Base-by-base conservation (phyloP, 2,113 vertebrate genomes). In the Pitta sordida region DNA sequence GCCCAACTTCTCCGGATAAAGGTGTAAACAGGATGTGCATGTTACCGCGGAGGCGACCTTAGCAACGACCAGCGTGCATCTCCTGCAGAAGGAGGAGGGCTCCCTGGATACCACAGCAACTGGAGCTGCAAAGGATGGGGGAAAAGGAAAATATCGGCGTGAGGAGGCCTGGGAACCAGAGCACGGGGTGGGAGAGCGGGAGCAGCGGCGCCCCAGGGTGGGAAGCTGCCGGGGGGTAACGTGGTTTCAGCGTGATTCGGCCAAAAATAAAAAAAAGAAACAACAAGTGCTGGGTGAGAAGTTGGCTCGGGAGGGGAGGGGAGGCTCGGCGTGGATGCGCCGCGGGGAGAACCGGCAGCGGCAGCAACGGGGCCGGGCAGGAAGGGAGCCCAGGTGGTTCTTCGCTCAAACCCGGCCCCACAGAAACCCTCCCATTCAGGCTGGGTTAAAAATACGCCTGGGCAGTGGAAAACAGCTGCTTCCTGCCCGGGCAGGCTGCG, bases 31-130 rank as follows among this genome's bases (percentile, higher is more conserved):
- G 96, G 96, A 97, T 88, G 96, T 91, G 93, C 98, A 98, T 98
- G 97, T 98, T 98, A 98, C 96, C 93, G 97, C 94, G 96, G 98
- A 97, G 97, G 97, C 97, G 79, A 97, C 88, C 97, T 96, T 98
- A 97, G 97, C 97, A 98, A 97, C 95, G 74, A 95, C 94, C 79
- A 64, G 95, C 86, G 90, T 96, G 97, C 96, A 95, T 95, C 96
- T 97, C 97, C 97, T 79, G 89, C 95, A 81, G 94, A 73, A 63
- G 94, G 89, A 96, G 92, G 86, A 93, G 78, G 93, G 93, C 93
- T 97, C 95, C 96, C 93, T 97, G 97, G 97, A 98, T 97, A 97
- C 93, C 34, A 90, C 91, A 96, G 94, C 94, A 96, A 96, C 96
- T 90, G 94, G 97, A 96, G 95, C 96, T 98, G 96, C 88, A 95